A percentile compares a stretch with the other conserved stretches of the same genome.
Conservation (phyloP, 2,888 invertebrate genomes). For the Chrysotoxum bicinctum region DNA sequence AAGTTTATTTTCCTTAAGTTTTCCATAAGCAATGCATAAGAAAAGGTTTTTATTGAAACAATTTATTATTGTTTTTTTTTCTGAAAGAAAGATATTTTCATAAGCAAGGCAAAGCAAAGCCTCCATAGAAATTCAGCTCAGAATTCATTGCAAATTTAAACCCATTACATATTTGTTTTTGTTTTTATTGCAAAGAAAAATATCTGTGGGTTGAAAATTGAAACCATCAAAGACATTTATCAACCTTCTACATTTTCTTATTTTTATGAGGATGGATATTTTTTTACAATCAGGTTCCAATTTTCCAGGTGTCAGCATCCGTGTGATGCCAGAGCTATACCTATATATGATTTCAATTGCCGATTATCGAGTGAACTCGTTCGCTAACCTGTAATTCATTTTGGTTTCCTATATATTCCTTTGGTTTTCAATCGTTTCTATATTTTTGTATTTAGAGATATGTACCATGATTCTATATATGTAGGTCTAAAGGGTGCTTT, state of each 20-base stretch:
- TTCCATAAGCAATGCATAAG: background rate
- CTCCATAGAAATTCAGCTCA: background rate
- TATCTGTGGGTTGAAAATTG: background rate
- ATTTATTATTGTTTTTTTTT: background rate
- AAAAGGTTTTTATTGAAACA: background rate
- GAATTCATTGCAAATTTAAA: background rate
- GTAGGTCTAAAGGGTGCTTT: background rate
- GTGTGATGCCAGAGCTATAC: background rate
- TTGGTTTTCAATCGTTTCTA: conserved; percentile 10
- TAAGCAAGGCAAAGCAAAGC: background rate
- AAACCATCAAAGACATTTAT: background rate
- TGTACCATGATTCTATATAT: background rate
- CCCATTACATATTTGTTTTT: background rate
- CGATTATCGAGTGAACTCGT: conserved; percentile 6
- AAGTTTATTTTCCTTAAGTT: background rate
- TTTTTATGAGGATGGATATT: background rate
- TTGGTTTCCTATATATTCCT: background rate
- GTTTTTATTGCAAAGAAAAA: background rate
- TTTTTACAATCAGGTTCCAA: conserved; percentile 2
- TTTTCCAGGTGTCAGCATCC: conserved; percentile 25
- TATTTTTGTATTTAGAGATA: background rate
- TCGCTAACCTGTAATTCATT: background rate
- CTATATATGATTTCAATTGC: background rate
- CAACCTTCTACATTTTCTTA: background rate
- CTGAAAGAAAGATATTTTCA: background rate